These are phyloP conservation scores for Elymnias hypermnestra DNA, from an alignment of 1,140 invertebrate species.

Conservation along the genomic window DNA sequence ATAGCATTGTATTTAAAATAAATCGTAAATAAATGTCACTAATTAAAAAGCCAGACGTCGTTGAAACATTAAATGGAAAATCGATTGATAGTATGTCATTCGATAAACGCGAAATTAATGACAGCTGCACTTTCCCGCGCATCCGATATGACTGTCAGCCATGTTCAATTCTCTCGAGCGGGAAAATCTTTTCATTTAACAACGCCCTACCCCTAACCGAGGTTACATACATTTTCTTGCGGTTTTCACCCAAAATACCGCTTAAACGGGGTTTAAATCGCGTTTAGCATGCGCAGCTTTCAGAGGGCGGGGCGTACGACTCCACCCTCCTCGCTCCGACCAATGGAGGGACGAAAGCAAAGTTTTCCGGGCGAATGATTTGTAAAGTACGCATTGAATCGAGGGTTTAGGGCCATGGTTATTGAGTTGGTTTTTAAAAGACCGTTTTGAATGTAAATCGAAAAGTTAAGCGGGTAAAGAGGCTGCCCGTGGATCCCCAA, in stretches of 20 bases:
- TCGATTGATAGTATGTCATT: conserved; percentile 19
- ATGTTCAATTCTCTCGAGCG: conserved; percentile 64
- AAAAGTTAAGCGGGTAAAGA: conserved; percentile 73
- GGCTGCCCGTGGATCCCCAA: conserved; percentile 62
- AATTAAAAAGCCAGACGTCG: background rate
- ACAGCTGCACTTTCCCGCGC: conserved; percentile 59
- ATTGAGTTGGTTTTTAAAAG: conserved; percentile 74
- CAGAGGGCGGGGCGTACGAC: conserved; percentile 38
- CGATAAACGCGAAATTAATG: conserved; percentile 28
- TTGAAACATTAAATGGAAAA: conserved; percentile 2
- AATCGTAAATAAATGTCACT: too few relatives aligned
- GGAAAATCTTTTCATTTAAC: conserved; percentile 71
- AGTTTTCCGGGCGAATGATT: conserved; percentile 56
- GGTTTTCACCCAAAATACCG: conserved; percentile 73
- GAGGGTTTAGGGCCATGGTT: conserved; percentile 60
- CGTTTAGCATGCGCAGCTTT: conserved; percentile 67
- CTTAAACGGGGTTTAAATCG: conserved; percentile 72
- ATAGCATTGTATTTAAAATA: too few relatives aligned
- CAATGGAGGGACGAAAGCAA: conserved; percentile 36
- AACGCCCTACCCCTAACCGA: conserved; percentile 66
- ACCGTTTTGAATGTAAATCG: conserved; percentile 75
- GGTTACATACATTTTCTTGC: conserved; percentile 72
- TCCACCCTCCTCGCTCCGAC: conserved; percentile 38
- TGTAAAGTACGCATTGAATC: conserved; percentile 60
- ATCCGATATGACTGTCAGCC: conserved; percentile 59